Evolutionary conservation across 2,888 invertebrate genomes (phyloP).

Genomic region (Latheticus oryzae): DNA sequence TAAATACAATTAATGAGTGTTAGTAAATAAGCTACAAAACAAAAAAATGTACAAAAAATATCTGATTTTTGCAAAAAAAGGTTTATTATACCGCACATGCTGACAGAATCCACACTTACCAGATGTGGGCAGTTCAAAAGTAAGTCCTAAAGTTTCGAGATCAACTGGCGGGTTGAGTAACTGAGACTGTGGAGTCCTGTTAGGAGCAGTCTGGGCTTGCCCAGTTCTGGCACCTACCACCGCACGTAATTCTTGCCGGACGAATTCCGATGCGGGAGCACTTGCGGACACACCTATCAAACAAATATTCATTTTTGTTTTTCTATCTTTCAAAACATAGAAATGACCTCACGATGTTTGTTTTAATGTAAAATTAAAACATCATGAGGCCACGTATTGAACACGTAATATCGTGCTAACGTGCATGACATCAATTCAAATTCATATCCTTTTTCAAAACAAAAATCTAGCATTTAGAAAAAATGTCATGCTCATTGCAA

Average conservation of each 20-base stretch:
- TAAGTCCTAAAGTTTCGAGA: conserved; percentile 74
- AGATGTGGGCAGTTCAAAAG: conserved; percentile 76
- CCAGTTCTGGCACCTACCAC: conserved; percentile 86
- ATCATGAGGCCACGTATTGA: neutral
- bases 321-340: neutral
- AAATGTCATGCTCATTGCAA: conserved; percentile 28
- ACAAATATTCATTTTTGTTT: conserved; percentile 3
- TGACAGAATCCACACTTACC: conserved; percentile 64
- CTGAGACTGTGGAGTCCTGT: conserved; percentile 60
- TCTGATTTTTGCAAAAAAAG: conserved; percentile 19
- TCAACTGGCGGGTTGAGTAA: conserved; percentile 66
- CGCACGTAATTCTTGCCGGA: conserved; percentile 90
- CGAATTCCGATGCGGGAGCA: conserved; percentile 82
- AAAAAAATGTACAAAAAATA: conserved; percentile 34
- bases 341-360: conserved; percentile 30
- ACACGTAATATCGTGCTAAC: conserved; percentile 31
- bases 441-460: neutral
- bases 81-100: neutral
- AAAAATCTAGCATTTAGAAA: conserved; percentile 1
- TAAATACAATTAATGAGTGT: neutral
- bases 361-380: conserved; percentile 3
- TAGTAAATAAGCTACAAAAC: conserved; percentile 17
- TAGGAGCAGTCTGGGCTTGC: conserved; percentile 57
- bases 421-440: conserved; percentile 18
- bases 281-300: conserved; percentile 69